Evolutionary conservation across 2,888 invertebrate genomes (phyloP), one percentile per base, ranked within the genome.

Genomic region (Metallyticus violacea): DNA sequence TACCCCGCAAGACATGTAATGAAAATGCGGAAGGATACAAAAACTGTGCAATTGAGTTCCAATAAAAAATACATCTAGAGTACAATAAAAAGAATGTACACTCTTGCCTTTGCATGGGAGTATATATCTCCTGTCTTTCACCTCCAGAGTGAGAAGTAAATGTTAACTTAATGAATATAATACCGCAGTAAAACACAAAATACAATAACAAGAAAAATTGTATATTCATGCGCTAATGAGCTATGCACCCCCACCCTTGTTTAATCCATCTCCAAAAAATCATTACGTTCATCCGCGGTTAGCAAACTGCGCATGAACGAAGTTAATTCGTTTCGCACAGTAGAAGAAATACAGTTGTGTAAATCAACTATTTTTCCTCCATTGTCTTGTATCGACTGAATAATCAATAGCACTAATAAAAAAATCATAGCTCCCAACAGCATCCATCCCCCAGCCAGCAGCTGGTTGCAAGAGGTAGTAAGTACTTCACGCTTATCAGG

Each of bases 241-340:
- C 92, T 93, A 87, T 86, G 87, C 86, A 86, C 88, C 88, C 89
- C 88, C 88, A 87, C 88, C 89, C 88, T 86, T 85, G 83, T 82
- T 86, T 88, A 87, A 88, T 87, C 88, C 88, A 87, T 87, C 95
- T 95, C 95, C 95, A 95, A 96, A 96, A 96, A 96, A 96, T 96
- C 95, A 96, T 96, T 96, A 96, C 95, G 95, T 95, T 93, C 93
- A 93, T 93, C 93, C 92, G 94, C 94, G 94, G 92, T 92, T 87
- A 80, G 80, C 88, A 88, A 87, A 88, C 87, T 88, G 88, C 88
- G 88, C 88, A 88, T 88, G 89, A 84, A 88, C 88, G 86, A 86
- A 88, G 85, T 88, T 88, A 88, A 86, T 87, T 88, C 88, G 86
- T 86, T 87, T 88, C 87, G 87, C 88, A 87, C 84, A 87, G 85